phyloP scores from a whole-genome alignment of 2,888 invertebrate species.

The Macrophya alboannulata region DNA sequence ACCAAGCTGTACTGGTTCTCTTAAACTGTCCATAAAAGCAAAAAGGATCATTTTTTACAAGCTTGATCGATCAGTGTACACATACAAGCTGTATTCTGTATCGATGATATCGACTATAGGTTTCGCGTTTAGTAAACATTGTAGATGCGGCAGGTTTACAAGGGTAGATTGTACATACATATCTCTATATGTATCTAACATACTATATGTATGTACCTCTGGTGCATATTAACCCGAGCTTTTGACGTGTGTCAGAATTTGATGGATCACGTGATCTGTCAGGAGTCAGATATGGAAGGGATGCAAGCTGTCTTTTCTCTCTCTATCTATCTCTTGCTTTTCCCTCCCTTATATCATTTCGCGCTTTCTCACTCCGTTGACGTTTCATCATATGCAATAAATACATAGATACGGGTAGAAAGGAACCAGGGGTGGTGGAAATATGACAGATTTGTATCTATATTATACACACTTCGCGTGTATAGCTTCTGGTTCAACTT shows the following conservation, averaged over 20 bases:
- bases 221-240: conserved; percentile 49
- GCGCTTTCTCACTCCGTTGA: neutral
- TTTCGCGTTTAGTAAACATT: neutral
- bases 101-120: neutral
- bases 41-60: neutral
- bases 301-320: neutral
- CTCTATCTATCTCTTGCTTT: too few relatives aligned
- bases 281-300: conserved; percentile 43
- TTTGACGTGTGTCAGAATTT: conserved; percentile 58
- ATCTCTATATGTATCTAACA: neutral
- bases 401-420: neutral
- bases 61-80: too few relatives aligned
- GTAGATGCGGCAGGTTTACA: neutral
- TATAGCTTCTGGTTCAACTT: neutral
- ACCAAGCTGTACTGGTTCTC: too few relatives aligned
- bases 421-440: neutral
- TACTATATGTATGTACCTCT: neutral
- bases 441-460: conserved; percentile 39
- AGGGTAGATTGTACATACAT: neutral
- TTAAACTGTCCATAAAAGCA: neutral
- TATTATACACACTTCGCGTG: neutral
- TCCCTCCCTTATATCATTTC: neutral
- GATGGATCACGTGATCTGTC: conserved; percentile 65
- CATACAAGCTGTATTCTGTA: neutral
- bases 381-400: conserved; percentile 45